Evolutionary conservation across 2,113 vertebrate genomes (phyloP), one percentile per base, ranked within the genome.

Genomic region (Dicentrarchus labrax): DNA sequence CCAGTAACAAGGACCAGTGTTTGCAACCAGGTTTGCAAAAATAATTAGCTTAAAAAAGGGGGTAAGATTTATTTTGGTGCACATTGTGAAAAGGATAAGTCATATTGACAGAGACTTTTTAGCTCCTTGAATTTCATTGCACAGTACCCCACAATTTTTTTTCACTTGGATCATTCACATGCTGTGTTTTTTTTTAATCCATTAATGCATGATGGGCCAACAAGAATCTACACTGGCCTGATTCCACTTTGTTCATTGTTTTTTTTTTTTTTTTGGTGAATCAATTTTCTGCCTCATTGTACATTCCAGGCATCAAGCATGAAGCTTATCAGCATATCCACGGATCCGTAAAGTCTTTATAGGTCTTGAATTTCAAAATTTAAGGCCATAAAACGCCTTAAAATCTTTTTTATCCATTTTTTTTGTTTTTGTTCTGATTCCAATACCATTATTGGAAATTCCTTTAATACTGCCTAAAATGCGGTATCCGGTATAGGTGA

Each of bases 41-140:
- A 30, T 84, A 62, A 75, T 76, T 65, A 24, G 57, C 47, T 47
- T 48, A 30, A 22, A 51, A 24, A n/a, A n/a, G n/a, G n/a, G n/a
- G 6, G 60, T 57, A 15, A 72, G 8, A 56, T 64, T 64, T 54
- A 56, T 17, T 21, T 6, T 13, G 16, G 24, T 11, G 54, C n/a
- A n/a, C 69, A 30, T n/a, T 30, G 2, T 16, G 45, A 51, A 41
- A 13, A 41, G 39, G 60, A 62, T 61, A 22, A 22, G 71, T 38
- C 47, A 17, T 12, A n/a, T 30, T 61, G 36, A 39, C 39, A 39
- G 30, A 22, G 39, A 21, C 22, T 22, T 41, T 30, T 68, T 56
- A 8, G n/a, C 15, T 67, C 12, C 64, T 30, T 39, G 41, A 21
- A 10, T 16, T 6, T 17, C 30, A 30, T 36, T 16, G 41, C 61